These are phyloP conservation scores for Arctocebus calabarensis DNA, from an alignment of 2,797 vertebrate species.

Conservation along the genomic window DNA sequence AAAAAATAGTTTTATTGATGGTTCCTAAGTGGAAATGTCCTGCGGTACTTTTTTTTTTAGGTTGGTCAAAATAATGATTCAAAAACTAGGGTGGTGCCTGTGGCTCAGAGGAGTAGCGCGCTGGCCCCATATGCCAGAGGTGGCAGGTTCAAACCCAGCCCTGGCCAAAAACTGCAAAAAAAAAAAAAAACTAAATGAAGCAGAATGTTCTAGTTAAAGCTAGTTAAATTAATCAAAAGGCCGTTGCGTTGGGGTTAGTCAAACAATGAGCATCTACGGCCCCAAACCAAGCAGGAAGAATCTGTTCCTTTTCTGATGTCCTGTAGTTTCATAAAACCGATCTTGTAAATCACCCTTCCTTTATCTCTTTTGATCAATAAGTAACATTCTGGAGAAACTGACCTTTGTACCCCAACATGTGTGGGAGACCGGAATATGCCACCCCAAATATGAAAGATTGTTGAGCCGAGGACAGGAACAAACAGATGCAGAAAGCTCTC, in stretches of 20 bases:
- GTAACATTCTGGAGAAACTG: background rate
- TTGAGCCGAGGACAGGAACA: background rate
- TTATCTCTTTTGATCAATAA: background rate
- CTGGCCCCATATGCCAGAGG: too few species aligned
- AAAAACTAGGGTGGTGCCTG: background rate
- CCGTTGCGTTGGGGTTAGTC: background rate
- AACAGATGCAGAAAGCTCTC: background rate
- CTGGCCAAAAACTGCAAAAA: background rate
- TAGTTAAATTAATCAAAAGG: background rate
- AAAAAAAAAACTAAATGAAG: slow-evolving; percentile 18
- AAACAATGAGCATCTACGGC: background rate
- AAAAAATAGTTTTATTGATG: background rate
- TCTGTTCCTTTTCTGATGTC: background rate
- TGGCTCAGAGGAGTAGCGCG: too few species aligned
- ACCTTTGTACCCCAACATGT: background rate
- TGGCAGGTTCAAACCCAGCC: too few species aligned
- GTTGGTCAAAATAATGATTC: background rate
- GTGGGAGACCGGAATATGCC: background rate
- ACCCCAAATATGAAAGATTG: background rate
- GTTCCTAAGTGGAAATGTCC: background rate
- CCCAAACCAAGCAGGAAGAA: background rate
- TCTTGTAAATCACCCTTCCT: background rate
- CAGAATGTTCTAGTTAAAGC: too few species aligned
- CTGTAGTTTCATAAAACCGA: background rate
- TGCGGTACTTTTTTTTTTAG: background rate